phyloP scores from a whole-genome alignment of 2,797 vertebrate species.

The Cottoperca gobio region DNA sequence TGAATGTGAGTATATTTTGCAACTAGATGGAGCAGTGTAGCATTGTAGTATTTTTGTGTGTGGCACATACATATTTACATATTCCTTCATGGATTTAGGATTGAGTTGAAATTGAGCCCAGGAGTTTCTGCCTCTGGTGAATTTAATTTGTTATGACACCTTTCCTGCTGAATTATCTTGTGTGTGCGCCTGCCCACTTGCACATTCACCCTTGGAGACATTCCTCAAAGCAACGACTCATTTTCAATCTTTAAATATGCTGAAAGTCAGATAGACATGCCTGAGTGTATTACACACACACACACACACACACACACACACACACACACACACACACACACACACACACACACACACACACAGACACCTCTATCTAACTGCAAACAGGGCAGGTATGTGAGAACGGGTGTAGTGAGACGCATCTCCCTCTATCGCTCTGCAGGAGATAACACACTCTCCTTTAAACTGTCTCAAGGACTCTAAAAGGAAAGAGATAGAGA shows the following conservation, averaged over 20 bases:
- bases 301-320: conserved; percentile 12
- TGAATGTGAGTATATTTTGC: conserved; percentile 55
- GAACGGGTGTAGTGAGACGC: conserved; percentile 50
- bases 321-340: conserved; percentile 25
- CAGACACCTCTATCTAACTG: conserved; percentile 54
- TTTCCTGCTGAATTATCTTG: conserved; percentile 71
- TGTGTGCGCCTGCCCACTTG: conserved; percentile 64
- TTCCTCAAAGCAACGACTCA: conserved; percentile 70
- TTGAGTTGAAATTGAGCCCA: conserved; percentile 80
- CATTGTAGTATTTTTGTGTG: conserved; percentile 69
- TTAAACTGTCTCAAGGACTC: conserved; percentile 68
- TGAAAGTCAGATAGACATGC: conserved; percentile 53
- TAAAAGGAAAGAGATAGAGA: conserved; percentile 38
- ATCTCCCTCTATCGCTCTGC: conserved; percentile 57
- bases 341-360: conserved; percentile 13
- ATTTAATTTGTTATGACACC: conserved; percentile 81
- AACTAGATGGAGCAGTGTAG: conserved; percentile 50
- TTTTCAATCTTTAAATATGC: conserved; percentile 62
- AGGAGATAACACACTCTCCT: conserved; percentile 71
- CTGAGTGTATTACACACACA: conserved; percentile 3
- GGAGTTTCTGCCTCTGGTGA: conserved; percentile 78
- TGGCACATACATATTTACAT: conserved; percentile 77
- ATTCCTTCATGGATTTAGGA: conserved; percentile 77
- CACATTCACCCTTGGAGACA: conserved; percentile 70
- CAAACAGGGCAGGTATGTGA: conserved; percentile 68